Base-by-base conservation (phyloP, 92 coral and sea anemone species). In the Epizoanthus scotinus region DNA sequence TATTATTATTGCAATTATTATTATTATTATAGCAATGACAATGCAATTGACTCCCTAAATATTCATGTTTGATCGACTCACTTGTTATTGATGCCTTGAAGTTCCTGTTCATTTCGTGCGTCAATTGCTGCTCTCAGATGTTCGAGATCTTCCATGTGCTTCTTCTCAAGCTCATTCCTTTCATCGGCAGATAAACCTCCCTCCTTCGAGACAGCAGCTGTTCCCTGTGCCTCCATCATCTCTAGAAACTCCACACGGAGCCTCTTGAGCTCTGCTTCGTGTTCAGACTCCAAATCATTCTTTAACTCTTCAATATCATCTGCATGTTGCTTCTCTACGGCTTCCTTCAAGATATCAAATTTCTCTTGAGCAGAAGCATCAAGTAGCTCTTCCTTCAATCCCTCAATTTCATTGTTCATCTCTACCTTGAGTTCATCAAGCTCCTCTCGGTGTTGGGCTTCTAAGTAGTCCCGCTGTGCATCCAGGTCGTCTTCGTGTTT, bases 101-200 rank as follows among this genome's bases (percentile, higher is more conserved):
- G 68, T 28, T 88, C 91, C 66, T 88, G 88, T 55, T 88, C 80
- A 36, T 79, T 84, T 6, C 59, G 68, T 15, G 59, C 31, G 24
- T 75, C 81, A 21, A 70, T 72, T 34, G 78, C 38, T 38, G 56
- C 31, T 55, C 87, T 91, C 10, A 93, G 84, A 49, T 36, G 82
- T 65, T 84, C 93, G 82, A 95, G 70, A 67, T 95, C 94, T 83
- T 93, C 87, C 24, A 70, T 31, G 63, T 93, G 96, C 47, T 82
- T 74, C 17, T 72, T 84, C 79, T 92, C 97, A 15, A 92, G 68
- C 56, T 89, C 87, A 19, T 79, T 85, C 28, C 78, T 73, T 55
- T 66, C 86, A n/a, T 64, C 85, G 17, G 71, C 79, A 31, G 84
- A 72, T 28, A 50, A 21, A 20, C 71, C 81, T 17, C 74, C 85